These are phyloP conservation scores for Scaeva pyrastri DNA, from an alignment of 2,888 invertebrate genomes.

Conservation along the genomic window DNA sequence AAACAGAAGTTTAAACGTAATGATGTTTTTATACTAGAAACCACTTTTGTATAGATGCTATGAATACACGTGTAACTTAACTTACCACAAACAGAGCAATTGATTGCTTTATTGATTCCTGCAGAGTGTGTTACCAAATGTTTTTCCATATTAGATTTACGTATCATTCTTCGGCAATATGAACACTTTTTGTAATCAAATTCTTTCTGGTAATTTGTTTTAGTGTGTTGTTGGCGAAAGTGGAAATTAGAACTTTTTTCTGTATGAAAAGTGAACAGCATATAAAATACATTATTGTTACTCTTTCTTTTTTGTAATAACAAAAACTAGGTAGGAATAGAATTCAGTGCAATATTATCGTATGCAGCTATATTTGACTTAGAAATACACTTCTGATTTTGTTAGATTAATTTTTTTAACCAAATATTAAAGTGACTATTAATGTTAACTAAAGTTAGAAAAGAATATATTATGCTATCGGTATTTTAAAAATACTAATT, in stretches of 20 bases:
- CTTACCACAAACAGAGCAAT: constrained; percentile 43
- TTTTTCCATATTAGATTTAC: constrained; percentile 17
- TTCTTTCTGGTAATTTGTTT: constrained; percentile 3
- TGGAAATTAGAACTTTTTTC: constrained; percentile 20
- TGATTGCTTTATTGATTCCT: not conserved
- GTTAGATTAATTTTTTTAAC: no score
- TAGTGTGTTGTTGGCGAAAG: constrained; percentile 9
- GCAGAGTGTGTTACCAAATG: constrained; percentile 12
- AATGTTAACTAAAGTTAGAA: no score
- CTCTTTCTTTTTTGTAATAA: no score
- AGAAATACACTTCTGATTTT: no score
- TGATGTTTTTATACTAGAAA: no score
- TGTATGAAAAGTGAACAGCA: constrained; percentile 39
- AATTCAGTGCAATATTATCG: no score
- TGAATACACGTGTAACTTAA: not conserved
- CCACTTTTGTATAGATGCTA: not conserved
- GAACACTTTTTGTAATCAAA: constrained; percentile 29
- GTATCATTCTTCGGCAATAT: constrained; percentile 31
- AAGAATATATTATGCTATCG: no score
- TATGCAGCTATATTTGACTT: no score
- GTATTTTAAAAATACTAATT: no score
- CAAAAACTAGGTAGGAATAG: no score
- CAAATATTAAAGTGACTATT: no score
- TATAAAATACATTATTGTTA: constrained; percentile 17
- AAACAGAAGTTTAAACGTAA: not conserved